Evolutionary conservation across 2,797 vertebrate genomes (phyloP), one percentile per base, ranked within the genome.

Genomic region (Leptoclinus maculatus): DNA sequence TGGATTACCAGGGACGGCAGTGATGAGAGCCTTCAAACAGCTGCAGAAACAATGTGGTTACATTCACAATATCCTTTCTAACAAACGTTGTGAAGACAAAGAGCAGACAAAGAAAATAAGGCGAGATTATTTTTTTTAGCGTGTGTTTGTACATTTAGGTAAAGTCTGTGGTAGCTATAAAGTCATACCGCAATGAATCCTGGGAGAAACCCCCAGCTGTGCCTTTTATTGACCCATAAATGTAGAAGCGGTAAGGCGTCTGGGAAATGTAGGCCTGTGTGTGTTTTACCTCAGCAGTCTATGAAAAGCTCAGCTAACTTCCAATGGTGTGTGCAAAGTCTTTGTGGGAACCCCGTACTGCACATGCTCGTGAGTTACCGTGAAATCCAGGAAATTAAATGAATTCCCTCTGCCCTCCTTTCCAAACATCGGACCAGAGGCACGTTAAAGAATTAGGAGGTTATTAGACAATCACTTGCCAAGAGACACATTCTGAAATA

Each of bases 401-500:
- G 72, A 87, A 29, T 82, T 79, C 78, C 59, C 68, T 63, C 60
- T 71, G 74, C 34, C 59, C 69, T 75, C 57, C 62, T 66, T 62
- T 66, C 71, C 72, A 85, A 87, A 89, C 71, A 83, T 53, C n/a
- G 49, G 76, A 77, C 71, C 66, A 6, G 7, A 32, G 74, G 74
- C 78, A 71, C 78, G 74, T 79, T 71, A 27, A 66, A 47, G 73
- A 84, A 82, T 82, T 78, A 78, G 25, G 21, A 80, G 53, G 74
- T 82, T 85, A 76, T 88, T 67, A 80, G 91, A 94, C 92, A 92
- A 92, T 93, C 91, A 82, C 67, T 76, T 80, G 84, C 86, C 86
- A 89, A 85, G 85, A 87, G 80, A 85, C 63, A 82, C 84, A 86
- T 76, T 78, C 81, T 66, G 57, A 81, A 84, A 66, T 58, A 75